These are phyloP conservation scores for Lacanobia oleracea DNA, from an alignment of 2,888 invertebrate genomes.

Conservation along the genomic window DNA sequence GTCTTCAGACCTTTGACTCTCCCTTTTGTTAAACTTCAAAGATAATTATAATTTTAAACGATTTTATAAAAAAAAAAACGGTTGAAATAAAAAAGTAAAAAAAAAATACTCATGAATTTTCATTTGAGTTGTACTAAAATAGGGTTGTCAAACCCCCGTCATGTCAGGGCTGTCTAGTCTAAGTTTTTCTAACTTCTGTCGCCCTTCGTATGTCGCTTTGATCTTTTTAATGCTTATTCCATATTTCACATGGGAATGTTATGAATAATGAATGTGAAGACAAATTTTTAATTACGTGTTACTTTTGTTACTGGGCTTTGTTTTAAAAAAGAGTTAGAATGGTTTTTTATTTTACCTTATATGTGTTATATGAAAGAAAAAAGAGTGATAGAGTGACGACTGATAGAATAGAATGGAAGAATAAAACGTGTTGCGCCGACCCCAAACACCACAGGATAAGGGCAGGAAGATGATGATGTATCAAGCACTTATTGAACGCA, in stretches of 20 bases:
- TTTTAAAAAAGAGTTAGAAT: slow-evolving; percentile 1
- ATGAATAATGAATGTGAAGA: slow-evolving; percentile 60
- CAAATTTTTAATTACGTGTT: slow-evolving; percentile 59
- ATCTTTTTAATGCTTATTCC: slow-evolving; percentile 71
- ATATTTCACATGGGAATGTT: slow-evolving; percentile 71
- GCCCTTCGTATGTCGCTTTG: slow-evolving; percentile 69
- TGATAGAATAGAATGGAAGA: no score
- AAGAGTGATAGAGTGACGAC: no score
- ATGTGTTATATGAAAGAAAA: no score
- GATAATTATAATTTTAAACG: slow-evolving; percentile 63
- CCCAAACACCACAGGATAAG: no score
- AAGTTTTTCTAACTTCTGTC: slow-evolving; percentile 71
- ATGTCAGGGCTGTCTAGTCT: slow-evolving; percentile 65
- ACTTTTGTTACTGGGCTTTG: slow-evolving; percentile 29
- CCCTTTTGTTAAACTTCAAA: slow-evolving; percentile 63
- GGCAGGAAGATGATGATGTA: no score
- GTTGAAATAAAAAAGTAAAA: slow-evolving; percentile 25
- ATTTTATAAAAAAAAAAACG: slow-evolving; percentile 53
- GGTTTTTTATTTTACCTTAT: neutral
- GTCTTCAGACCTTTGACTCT: slow-evolving; percentile 63
- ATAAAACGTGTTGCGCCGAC: no score
- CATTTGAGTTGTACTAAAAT: slow-evolving; percentile 70
- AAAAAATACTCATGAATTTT: slow-evolving; percentile 59
- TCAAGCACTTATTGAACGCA: no score
- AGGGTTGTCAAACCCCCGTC: slow-evolving; percentile 76